Evolutionary conservation across 2,113 vertebrate genomes (phyloP).

Genomic region (Cacatua alba): DNA sequence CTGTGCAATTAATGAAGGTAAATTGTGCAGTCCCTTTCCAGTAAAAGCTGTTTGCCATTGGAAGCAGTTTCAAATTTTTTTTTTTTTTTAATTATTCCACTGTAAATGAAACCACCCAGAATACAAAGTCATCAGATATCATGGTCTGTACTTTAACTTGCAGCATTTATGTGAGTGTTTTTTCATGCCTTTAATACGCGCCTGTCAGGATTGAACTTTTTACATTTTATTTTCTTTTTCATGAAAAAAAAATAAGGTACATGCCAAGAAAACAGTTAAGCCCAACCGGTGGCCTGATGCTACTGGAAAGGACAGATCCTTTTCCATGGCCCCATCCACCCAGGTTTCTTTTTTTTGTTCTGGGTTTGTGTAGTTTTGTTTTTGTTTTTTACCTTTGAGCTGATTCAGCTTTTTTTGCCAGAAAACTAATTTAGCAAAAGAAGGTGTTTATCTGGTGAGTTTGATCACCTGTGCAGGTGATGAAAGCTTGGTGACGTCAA

Average conservation of each 20-base stretch:
- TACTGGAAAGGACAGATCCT: background rate
- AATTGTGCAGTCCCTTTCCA: background rate
- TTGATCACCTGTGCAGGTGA: background rate
- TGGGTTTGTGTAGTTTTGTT: background rate
- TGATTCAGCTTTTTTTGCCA: background rate
- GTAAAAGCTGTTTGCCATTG: background rate
- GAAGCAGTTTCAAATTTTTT: background rate
- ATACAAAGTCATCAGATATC: accelerated
- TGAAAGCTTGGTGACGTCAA: background rate
- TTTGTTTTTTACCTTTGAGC: background rate
- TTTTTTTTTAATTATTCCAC: background rate
- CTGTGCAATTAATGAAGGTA: background rate
- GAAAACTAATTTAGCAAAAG: background rate
- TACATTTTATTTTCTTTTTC: background rate
- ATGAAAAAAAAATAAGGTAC: background rate
- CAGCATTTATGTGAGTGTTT: accelerated
- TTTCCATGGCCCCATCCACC: background rate
- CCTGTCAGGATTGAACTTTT: background rate
- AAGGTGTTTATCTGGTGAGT: background rate
- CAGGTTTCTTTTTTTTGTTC: background rate
- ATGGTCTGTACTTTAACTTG: background rate
- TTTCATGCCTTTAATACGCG: background rate
- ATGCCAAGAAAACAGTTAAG: background rate
- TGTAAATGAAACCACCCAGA: background rate
- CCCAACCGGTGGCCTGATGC: background rate